These are phyloP conservation scores for Leptothorax acervorum DNA, from an alignment of 2,888 invertebrate genomes.

Conservation along the genomic window DNA sequence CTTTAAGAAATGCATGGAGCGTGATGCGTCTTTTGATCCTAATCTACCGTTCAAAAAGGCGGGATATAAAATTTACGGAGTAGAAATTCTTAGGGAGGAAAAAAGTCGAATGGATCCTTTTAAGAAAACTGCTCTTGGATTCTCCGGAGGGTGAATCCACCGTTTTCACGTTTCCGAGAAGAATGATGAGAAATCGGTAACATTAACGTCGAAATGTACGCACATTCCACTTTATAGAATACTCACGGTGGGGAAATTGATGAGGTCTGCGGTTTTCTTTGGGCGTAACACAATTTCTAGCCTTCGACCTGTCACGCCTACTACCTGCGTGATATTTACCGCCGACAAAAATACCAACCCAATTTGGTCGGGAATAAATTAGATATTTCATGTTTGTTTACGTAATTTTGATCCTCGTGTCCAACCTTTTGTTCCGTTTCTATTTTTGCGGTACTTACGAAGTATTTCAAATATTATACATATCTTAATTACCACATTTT, in stretches of 20 bases:
- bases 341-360: neutral
- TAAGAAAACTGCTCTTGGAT: slow-evolving; percentile 9
- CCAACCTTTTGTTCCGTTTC: no score
- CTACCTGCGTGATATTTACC: slow-evolving; percentile 55
- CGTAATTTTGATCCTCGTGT: neutral
- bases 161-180: slow-evolving; percentile 31
- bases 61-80: slow-evolving; percentile 36
- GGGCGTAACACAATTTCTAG: slow-evolving; percentile 10
- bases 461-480: no score
- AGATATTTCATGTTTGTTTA: slow-evolving; percentile 1
- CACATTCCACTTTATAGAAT: neutral
- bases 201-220: slow-evolving; percentile 7
- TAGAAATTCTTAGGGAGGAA: slow-evolving; percentile 25
- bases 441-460: no score
- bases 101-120: slow-evolving; percentile 25
- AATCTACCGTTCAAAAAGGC: slow-evolving; percentile 46
- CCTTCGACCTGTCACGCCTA: slow-evolving; percentile 25
- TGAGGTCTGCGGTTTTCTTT: neutral
- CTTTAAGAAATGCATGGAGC: slow-evolving; percentile 13
- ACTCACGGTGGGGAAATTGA: neutral
- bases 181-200: slow-evolving; percentile 41
- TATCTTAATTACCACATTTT: no score
- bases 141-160: neutral
- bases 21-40: slow-evolving; percentile 28
- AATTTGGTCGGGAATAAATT: neutral